Base-by-base conservation (phyloP, 2,797 vertebrate genomes). In the Coranthus polyacanthus region DNA sequence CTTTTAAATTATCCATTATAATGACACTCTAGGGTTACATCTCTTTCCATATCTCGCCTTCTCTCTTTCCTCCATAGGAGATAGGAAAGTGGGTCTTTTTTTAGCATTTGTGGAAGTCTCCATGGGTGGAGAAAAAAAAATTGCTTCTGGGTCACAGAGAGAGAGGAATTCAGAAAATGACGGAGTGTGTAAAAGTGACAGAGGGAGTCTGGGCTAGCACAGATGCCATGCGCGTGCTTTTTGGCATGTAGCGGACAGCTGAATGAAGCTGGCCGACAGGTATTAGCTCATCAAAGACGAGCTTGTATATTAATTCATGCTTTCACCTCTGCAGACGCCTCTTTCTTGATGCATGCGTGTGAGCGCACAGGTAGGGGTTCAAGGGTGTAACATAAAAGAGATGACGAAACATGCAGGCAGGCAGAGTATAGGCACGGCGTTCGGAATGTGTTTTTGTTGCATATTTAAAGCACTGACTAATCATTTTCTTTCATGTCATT, bases 71-170 rank as follows among this genome's bases (percentile, higher is more conserved):
- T 83, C 79, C 69, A 81, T 85, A 76, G 82, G 63, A 84, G 68
- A 83, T 47, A 58, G 72, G 66, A 78, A 73, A 89, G 68, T 78
- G 70, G 54, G 59, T 83, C 83, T 88, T 88, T 87, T 91, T 91
- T 84, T 90, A 90, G 87, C 80, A 65, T 84, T 79, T 63, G 65
- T 83, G 50, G 57, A 79, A 77, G 69, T 90, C 90, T 90, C 90
- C 60, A 71, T 74, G 85, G 90, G 80, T 42, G 10, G 68, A 81
- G 53, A 76, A 80, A 68, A 72, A n/a, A n/a, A n/a, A n/a, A n/a
- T n/a, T 63, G 79, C 85, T 92, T 92, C 81, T 92, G 82, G 90
- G 90, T 92, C 90, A 92, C 57, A 72, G 50, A 71, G 32, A 75
- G 43, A 58, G 51, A 39, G 32, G 57, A 22, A 26, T 26, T 47